A percentile compares a stretch with the other conserved stretches of the same genome.
Conservation (phyloP, 2,113 vertebrate species). For the Pollimyrus isidori region DNA sequence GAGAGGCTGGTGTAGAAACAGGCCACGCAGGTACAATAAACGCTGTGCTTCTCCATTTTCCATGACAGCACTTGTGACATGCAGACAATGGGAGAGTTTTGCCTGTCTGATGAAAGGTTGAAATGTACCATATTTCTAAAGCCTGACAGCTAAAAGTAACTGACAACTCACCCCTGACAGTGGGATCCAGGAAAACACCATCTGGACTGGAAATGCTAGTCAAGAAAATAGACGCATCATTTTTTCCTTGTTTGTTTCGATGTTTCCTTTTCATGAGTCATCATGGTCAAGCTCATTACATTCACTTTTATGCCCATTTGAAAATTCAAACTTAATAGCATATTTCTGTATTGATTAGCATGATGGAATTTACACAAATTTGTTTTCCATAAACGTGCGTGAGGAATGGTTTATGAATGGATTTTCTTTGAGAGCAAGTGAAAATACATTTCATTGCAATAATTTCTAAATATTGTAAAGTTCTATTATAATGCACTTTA, state of each 20-base stretch:
- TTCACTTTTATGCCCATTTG: neutral
- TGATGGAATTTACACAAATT: neutral
- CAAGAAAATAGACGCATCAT: neutral
- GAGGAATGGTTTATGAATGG: neutral
- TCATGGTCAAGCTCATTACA: neutral
- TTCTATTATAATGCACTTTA: neutral
- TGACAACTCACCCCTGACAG: neutral
- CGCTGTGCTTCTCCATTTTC: neutral
- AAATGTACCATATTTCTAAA: neutral
- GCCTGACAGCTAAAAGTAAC: neutral
- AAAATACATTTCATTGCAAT: neutral
- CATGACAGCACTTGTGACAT: neutral
- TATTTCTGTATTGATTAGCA: neutral
- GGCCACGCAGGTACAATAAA: neutral
- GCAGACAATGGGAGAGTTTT: neutral
- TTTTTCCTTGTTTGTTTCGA: neutral
- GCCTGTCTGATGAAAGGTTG: neutral
- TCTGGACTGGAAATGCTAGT: neutral
- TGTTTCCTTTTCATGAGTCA: neutral
- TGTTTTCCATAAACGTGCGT: neutral
- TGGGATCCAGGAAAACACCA: neutral
- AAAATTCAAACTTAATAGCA: conserved; percentile 1
- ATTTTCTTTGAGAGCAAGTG: neutral
- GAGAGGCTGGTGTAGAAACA: neutral
- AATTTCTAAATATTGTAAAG: neutral